Conservation (phyloP, 2,797 vertebrate genomes). For the Taeniopygia guttata region DNA sequence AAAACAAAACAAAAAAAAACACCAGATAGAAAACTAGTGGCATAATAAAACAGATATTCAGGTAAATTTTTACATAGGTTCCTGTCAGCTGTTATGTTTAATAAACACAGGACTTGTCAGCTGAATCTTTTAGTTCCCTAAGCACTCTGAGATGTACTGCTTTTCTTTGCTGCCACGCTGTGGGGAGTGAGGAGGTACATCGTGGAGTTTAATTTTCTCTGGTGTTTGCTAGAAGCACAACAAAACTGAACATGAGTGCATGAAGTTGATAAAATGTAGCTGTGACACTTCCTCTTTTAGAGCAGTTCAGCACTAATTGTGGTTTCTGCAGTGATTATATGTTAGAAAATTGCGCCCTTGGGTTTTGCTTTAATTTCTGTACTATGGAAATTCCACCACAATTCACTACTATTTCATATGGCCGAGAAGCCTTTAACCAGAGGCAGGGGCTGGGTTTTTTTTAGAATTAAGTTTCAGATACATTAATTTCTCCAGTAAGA, state of each 20-base stretch:
- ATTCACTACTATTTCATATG: background rate
- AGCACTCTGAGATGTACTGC: background rate
- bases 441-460: background rate
- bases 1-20: rapidly evolving
- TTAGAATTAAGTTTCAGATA: background rate
- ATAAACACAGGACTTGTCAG: background rate
- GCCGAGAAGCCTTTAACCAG: background rate
- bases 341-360: background rate
- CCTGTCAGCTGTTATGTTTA: background rate
- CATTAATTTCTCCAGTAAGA: background rate
- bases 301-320: background rate
- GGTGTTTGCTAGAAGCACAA: background rate
- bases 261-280: background rate
- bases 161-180: slow-evolving; percentile 60
- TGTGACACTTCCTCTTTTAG: background rate
- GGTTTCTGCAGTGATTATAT: background rate
- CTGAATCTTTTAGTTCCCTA: background rate
- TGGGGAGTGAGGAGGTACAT: slow-evolving; percentile 3
- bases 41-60: background rate
- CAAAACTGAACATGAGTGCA: background rate
- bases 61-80: background rate
- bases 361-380: slow-evolving; percentile 1
- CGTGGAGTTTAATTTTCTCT: background rate
- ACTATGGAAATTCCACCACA: background rate
- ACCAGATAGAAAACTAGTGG: background rate